These are phyloP conservation scores for Hemithea aestivaria DNA, from an alignment of 2,888 invertebrate species.

Conservation along the genomic window DNA sequence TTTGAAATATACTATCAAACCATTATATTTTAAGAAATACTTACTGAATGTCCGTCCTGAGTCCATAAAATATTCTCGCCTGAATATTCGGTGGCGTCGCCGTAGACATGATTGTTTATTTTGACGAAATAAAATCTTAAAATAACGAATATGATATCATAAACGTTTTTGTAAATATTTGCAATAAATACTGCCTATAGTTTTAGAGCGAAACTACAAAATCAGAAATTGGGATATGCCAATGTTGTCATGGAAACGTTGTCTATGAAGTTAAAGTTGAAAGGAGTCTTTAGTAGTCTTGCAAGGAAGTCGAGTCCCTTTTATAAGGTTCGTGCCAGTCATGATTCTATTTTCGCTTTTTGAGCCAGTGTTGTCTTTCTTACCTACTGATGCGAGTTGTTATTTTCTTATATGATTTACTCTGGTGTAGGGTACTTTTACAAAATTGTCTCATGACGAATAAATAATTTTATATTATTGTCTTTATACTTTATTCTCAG, in stretches of 20 bases:
- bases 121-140: constrained; percentile 30
- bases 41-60: constrained; percentile 80
- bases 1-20: constrained; percentile 1
- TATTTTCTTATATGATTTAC: too few species aligned
- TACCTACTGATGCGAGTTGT: too few species aligned
- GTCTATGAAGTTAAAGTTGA: constrained; percentile 5
- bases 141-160: constrained; percentile 30
- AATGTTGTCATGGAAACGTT: constrained; percentile 22
- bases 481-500: too few species aligned
- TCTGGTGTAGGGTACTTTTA: too few species aligned
- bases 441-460: too few species aligned
- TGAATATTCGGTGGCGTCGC: constrained; percentile 74
- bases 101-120: constrained; percentile 43
- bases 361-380: too few species aligned
- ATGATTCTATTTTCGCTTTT: background rate
- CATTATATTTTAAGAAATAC: too few species aligned
- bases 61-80: constrained; percentile 81
- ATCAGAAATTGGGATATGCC: constrained; percentile 7
- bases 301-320: constrained; percentile 9
- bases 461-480: too few species aligned
- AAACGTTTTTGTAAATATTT: constrained; percentile 27
- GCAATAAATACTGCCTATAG: constrained; percentile 16
- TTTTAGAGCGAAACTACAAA: constrained; percentile 8
- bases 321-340: too few species aligned
- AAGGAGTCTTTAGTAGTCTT: constrained; percentile 7